Conservation (phyloP, 2,797 vertebrate genomes). For the Mus spretus region DNA sequence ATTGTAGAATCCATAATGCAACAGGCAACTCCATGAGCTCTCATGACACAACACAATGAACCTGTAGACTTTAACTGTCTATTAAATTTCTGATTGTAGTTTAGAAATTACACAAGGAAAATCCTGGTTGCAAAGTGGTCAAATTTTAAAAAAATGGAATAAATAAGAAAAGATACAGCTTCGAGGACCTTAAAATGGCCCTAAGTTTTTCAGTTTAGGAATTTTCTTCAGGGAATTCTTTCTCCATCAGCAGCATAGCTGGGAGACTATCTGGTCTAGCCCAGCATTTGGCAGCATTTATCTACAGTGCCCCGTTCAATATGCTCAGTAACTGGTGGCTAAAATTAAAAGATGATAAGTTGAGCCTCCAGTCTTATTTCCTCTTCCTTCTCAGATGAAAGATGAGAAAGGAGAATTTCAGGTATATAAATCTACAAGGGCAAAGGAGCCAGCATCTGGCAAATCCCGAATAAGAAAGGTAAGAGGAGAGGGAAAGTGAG, state of each 20-base stretch:
- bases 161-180: not conserved
- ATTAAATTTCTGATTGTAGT: not conserved
- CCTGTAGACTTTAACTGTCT: not conserved
- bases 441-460: not conserved
- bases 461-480: not conserved
- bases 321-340: not conserved
- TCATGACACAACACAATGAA: not conserved
- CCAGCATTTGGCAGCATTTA: not conserved
- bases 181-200: slow-evolving; percentile 18
- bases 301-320: not conserved
- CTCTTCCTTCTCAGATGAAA: slow-evolving; percentile 25
- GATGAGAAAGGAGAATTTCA: not conserved
- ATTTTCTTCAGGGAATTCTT: slow-evolving; percentile 14
- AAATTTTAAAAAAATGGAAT: slow-evolving; percentile 5
- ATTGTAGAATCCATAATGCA: not conserved
- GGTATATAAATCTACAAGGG: slow-evolving; percentile 3
- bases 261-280: not conserved
- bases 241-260: not conserved
- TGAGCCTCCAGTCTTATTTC: slow-evolving; percentile 35
- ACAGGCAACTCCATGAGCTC: not conserved
- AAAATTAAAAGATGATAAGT: not conserved
- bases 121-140: slow-evolving; percentile 19
- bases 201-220: not conserved
- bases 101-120: not conserved
- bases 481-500: not conserved